These are phyloP conservation scores for Sesia bembeciformis DNA, from an alignment of 2,888 invertebrate genomes.

Conservation along the genomic window DNA sequence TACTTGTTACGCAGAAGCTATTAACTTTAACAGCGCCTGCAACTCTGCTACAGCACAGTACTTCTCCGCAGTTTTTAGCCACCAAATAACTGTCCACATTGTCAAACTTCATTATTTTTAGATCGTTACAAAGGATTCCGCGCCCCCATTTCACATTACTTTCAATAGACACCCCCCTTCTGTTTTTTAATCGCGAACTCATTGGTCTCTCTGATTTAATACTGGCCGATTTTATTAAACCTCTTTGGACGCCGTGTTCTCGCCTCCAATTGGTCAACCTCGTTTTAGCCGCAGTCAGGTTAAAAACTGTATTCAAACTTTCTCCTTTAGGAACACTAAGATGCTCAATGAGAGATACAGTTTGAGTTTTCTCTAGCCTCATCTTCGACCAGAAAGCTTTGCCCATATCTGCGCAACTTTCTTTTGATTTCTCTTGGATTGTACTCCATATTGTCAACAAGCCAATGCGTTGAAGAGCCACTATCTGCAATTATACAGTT, in stretches of 20 bases:
- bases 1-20: conserved; percentile 40
- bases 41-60: conserved; percentile 38
- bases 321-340: conserved; percentile 22
- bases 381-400: conserved; percentile 57
- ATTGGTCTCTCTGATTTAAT: not conserved
- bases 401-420: conserved; percentile 32
- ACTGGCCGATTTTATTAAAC: not conserved
- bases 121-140: conserved; percentile 41
- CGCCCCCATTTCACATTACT: conserved; percentile 31
- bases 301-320: conserved; percentile 22
- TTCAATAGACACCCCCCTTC: not conserved
- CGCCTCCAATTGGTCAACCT: conserved; percentile 30
- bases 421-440: conserved; percentile 41
- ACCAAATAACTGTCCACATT: conserved; percentile 42
- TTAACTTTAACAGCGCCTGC: conserved; percentile 36
- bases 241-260: not conserved
- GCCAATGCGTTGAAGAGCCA: conserved; percentile 46
- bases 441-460: conserved; percentile 53
- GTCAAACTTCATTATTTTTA: conserved; percentile 40
- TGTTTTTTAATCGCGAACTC: too few species aligned
- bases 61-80: conserved; percentile 53
- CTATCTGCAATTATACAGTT: conserved; percentile 24
- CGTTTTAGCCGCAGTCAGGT: conserved; percentile 49
- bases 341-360: conserved; percentile 33
- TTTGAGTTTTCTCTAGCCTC: conserved; percentile 42